Conservation (phyloP, 1,140 invertebrate genomes). For the Zaprionus inermis region DNA sequence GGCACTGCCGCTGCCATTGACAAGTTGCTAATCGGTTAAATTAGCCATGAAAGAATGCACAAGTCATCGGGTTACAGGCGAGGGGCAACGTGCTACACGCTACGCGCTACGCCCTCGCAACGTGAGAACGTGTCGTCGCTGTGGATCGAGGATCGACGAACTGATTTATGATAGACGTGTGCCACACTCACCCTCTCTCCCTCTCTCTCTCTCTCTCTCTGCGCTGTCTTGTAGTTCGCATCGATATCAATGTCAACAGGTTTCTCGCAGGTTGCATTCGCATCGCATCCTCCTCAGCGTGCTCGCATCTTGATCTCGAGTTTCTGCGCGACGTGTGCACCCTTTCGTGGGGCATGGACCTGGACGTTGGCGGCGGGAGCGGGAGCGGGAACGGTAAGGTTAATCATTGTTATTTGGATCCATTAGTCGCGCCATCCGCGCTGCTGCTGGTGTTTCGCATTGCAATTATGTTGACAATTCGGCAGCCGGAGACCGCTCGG, state of each 20-base stretch:
- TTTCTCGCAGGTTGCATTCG: conserved; percentile 39
- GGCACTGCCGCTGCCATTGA: conserved; percentile 28
- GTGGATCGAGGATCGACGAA: conserved; percentile 15
- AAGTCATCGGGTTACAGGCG: conserved; percentile 72
- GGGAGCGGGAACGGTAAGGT: conserved; percentile 36
- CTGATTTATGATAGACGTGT: conserved; percentile 76
- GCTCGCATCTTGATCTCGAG: conserved; percentile 26
- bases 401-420: conserved; percentile 80
- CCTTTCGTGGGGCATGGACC: conserved; percentile 1
- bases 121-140: conserved; percentile 60
- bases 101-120: conserved; percentile 68
- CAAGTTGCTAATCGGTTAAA: conserved; percentile 78
- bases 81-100: conserved; percentile 13
- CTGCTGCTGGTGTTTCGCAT: conserved; percentile 75
- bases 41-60: conserved; percentile 79
- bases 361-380: too few relatives aligned
- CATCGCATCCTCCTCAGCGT: conserved; percentile 1
- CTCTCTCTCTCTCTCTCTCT: background rate
- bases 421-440: conserved; percentile 62
- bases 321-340: conserved; percentile 12
- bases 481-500: conserved; percentile 42
- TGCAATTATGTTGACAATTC: conserved; percentile 79
- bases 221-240: conserved; percentile 30
- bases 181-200: conserved; percentile 42
- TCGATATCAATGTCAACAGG: conserved; percentile 79